Percentiles rank a stretch among this genome's conserved stretches.
Evolutionary conservation across 2,113 vertebrate species (phyloP).

Genomic region (Isurus oxyrinchus): DNA sequence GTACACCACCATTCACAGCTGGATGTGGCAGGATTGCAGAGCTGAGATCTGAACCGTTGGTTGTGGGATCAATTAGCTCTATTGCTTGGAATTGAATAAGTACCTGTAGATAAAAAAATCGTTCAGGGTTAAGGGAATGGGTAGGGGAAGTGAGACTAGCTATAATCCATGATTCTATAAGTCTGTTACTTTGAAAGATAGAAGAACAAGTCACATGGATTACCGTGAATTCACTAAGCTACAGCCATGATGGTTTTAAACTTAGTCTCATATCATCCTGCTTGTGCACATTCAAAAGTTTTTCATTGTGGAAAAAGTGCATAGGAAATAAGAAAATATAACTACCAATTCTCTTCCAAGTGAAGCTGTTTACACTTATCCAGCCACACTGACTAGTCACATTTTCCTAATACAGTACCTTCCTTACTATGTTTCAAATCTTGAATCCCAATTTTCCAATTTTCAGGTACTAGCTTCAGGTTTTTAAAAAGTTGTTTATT

Average conservation of each 20-base stretch:
- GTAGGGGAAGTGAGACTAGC: no score
- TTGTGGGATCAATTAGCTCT: no score
- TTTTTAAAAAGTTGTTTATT: neutral
- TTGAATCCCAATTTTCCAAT: neutral
- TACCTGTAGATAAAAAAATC: no score
- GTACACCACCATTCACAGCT: no score
- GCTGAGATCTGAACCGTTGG: no score
- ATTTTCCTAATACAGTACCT: neutral
- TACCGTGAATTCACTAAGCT: neutral
- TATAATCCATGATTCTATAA: no score
- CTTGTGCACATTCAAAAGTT: neutral
- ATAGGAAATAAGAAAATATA: neutral
- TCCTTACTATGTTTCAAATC: neutral
- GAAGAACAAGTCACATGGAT: no score
- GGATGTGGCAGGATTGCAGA: no score
- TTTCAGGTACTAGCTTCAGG: neutral
- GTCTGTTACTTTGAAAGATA: no score
- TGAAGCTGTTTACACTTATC: neutral
- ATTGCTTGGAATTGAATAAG: no score
- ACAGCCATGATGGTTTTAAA: neutral
- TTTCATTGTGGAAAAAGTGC: neutral
- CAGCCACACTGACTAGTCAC: neutral
- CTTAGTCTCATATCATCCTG: neutral
- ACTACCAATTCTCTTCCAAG: neutral
- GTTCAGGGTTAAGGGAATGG: no score